Evolutionary conservation across 1,140 invertebrate species (phyloP).

Genomic region (Galleria mellonella): DNA sequence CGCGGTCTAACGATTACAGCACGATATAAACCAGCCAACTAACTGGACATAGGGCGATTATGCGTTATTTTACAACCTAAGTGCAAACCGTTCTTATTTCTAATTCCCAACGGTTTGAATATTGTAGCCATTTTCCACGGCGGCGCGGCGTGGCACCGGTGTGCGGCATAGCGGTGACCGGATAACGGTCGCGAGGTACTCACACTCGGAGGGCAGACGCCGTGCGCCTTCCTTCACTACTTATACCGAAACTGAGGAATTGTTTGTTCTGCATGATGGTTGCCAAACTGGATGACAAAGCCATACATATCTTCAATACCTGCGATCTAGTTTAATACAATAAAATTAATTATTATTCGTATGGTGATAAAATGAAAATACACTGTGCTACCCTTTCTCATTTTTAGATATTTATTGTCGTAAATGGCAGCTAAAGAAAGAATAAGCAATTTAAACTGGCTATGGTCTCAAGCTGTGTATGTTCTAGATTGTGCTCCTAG

Average conservation of each 20-base stretch:
- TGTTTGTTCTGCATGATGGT: slow-evolving; percentile 3
- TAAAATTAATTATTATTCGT: no score
- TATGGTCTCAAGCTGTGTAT: no score
- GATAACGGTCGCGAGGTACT: slow-evolving; percentile 56
- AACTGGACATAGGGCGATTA: background rate
- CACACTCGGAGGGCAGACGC: slow-evolving; percentile 33
- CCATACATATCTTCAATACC: no score
- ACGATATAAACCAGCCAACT: no score
- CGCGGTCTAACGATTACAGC: slow-evolving; percentile 1
- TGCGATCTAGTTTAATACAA: no score
- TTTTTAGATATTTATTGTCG: no score
- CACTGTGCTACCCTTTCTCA: no score
- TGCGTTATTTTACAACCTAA: background rate
- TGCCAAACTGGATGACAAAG: no score
- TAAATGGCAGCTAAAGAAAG: no score
- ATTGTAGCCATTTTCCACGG: slow-evolving; percentile 27
- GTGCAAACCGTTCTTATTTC: slow-evolving; percentile 27
- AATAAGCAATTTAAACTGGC: no score
- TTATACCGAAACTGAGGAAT: slow-evolving; percentile 27
- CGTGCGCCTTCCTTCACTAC: slow-evolving; percentile 14
- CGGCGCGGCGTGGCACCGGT: slow-evolving; percentile 21
- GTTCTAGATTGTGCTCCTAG: no score
- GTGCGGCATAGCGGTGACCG: slow-evolving; percentile 51
- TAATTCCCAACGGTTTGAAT: slow-evolving; percentile 27
- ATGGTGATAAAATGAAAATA: no score